phyloP scores from a whole-genome alignment of 2,113 vertebrate species.

The Turnix velox region DNA sequence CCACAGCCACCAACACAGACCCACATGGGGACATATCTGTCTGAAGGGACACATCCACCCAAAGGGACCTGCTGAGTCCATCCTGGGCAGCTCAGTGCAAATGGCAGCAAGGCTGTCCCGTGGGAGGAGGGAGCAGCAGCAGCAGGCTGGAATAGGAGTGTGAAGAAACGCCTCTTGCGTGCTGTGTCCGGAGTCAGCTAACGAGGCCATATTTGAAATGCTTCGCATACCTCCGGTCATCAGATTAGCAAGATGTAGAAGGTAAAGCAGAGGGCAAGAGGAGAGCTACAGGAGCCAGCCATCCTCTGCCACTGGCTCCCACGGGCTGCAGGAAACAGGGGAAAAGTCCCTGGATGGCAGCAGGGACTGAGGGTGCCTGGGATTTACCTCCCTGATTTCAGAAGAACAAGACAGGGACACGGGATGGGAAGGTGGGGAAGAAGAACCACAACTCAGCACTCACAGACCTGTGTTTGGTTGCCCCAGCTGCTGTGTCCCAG shows the following conservation, averaged over 20 bases:
- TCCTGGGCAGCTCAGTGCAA: not conserved
- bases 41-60: not conserved
- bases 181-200: slow-evolving; percentile 56
- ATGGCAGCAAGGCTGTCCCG: not conserved
- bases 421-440: not conserved
- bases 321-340: not conserved
- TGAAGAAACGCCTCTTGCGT: slow-evolving; percentile 47
- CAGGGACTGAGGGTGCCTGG: not conserved
- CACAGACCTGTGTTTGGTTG: fast-evolving
- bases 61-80: fast-evolving
- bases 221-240: slow-evolving; percentile 64
- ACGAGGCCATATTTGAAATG: slow-evolving; percentile 63
- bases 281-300: not conserved
- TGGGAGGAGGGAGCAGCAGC: not conserved
- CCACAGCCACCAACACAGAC: fast-evolving
- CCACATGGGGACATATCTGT: not conserved
- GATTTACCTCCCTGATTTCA: not conserved
- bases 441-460: fast-evolving
- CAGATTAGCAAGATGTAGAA: slow-evolving; percentile 64
- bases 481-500: too few species aligned
- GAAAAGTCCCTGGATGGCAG: not conserved
- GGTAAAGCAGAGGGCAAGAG: slow-evolving; percentile 64
- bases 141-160: not conserved
- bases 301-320: not conserved
- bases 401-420: fast-evolving